Evolutionary conservation across 2,797 vertebrate genomes (phyloP).

Genomic region (Tachyglossus aculeatus): DNA sequence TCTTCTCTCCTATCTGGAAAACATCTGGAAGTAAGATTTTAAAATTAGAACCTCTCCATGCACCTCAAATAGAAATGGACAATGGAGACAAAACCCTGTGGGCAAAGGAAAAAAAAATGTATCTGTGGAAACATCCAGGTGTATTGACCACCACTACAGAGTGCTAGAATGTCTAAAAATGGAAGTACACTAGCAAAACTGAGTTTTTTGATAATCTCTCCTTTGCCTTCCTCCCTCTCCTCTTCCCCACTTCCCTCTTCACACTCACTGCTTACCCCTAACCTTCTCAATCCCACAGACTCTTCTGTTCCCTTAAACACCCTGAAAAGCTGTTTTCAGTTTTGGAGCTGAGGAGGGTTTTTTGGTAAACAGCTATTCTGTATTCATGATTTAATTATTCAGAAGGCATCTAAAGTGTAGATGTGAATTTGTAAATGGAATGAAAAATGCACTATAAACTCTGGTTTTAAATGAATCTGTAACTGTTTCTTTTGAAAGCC

Average conservation of each 20-base stretch:
- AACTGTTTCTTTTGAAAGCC: too few relatives aligned
- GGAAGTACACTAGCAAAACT: slow-evolving; percentile 1
- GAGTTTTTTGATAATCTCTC: too few relatives aligned
- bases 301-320: too few relatives aligned
- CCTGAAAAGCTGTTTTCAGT: slow-evolving; percentile 23
- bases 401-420: too few relatives aligned
- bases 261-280: too few relatives aligned
- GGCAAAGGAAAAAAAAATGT: not conserved
- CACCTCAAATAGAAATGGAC: not conserved
- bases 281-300: too few relatives aligned
- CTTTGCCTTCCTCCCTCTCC: too few relatives aligned
- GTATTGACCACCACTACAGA: not conserved
- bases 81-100: not conserved
- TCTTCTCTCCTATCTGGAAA: not conserved
- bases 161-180: slow-evolving; percentile 1
- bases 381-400: too few relatives aligned
- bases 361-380: not conserved
- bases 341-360: not conserved
- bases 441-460: too few relatives aligned
- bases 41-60: not conserved
- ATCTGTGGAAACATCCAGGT: not conserved
- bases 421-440: too few relatives aligned
- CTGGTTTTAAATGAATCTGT: too few relatives aligned
- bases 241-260: too few relatives aligned
- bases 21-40: not conserved